Percentiles rank a stretch among this genome's conserved stretches.
Conservation (phyloP, 2,113 vertebrate genomes). For the Kryptolebias marmoratus region DNA sequence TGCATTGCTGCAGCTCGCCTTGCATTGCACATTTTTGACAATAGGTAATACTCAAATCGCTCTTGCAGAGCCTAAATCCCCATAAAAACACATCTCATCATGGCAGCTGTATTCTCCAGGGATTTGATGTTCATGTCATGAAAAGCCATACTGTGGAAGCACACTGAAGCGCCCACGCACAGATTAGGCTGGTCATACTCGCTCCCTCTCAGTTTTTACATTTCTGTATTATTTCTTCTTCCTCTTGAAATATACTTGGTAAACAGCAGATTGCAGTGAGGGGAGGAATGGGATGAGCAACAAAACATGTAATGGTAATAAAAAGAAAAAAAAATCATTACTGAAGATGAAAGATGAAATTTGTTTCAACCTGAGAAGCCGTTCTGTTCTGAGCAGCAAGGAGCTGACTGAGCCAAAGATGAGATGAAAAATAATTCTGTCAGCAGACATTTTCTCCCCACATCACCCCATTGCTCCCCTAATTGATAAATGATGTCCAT, state of each 20-base stretch:
- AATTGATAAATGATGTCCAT: conserved; percentile 75
- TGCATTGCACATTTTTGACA: conserved; percentile 66
- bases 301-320: conserved; percentile 41
- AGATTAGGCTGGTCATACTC: conserved; percentile 71
- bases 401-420: conserved; percentile 50
- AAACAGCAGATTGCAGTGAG: conserved; percentile 57
- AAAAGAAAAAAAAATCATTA: conserved; percentile 23
- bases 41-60: conserved; percentile 70
- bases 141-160: conserved; percentile 62
- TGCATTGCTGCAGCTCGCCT: conserved; percentile 41
- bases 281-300: conserved; percentile 45
- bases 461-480: conserved; percentile 64
- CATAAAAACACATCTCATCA: conserved; percentile 68
- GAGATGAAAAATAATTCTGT: conserved; percentile 69
- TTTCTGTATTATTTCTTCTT: conserved; percentile 22
- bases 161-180: conserved; percentile 65
- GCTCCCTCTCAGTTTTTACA: conserved; percentile 49
- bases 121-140: conserved; percentile 73
- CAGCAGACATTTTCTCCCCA: conserved; percentile 56
- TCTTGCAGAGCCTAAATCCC: conserved; percentile 73
- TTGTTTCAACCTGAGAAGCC: conserved; percentile 32
- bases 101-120: conserved; percentile 69
- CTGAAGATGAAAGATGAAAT: conserved; percentile 28
- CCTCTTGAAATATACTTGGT: conserved; percentile 61
- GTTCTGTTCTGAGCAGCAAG: conserved; percentile 17